Evolutionary conservation across 2,797 vertebrate species (phyloP).

Genomic region (Hippopotamyrus pictus): DNA sequence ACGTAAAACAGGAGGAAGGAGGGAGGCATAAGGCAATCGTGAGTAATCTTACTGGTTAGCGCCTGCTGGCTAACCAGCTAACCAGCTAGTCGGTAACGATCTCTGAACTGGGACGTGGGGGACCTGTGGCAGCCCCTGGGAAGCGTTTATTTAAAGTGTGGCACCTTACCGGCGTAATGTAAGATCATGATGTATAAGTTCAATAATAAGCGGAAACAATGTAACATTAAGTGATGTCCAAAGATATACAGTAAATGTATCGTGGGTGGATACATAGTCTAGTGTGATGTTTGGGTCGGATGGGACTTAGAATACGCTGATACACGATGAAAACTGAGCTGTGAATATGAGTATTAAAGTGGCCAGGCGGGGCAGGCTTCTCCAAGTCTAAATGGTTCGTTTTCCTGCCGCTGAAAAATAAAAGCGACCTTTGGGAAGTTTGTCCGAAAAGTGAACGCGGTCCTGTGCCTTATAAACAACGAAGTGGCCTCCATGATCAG

Average conservation of each 20-base stretch:
- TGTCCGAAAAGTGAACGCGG: neutral
- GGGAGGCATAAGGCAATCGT: neutral
- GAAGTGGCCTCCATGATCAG: neutral
- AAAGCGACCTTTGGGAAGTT: neutral
- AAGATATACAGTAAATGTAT: neutral
- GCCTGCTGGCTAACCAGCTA: slow-evolving; percentile 35
- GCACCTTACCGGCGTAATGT: neutral
- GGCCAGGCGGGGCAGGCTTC: neutral
- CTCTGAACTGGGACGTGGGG: neutral
- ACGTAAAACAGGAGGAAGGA: neutral
- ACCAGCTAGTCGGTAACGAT: neutral
- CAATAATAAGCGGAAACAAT: neutral
- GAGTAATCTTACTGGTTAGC: neutral
- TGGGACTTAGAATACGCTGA: neutral
- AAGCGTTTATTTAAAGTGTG: neutral
- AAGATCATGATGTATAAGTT: neutral
- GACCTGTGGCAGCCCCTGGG: neutral
- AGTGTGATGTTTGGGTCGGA: neutral
- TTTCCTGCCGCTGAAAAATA: neutral
- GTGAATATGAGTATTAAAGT: neutral
- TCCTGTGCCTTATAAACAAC: neutral
- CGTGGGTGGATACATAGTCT: neutral
- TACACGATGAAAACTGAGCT: neutral
- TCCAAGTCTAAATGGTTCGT: neutral
- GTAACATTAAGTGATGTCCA: neutral